Evolutionary conservation across 2,113 vertebrate species (phyloP), one percentile per base, ranked within the genome.

Genomic region (Vimba vimba): DNA sequence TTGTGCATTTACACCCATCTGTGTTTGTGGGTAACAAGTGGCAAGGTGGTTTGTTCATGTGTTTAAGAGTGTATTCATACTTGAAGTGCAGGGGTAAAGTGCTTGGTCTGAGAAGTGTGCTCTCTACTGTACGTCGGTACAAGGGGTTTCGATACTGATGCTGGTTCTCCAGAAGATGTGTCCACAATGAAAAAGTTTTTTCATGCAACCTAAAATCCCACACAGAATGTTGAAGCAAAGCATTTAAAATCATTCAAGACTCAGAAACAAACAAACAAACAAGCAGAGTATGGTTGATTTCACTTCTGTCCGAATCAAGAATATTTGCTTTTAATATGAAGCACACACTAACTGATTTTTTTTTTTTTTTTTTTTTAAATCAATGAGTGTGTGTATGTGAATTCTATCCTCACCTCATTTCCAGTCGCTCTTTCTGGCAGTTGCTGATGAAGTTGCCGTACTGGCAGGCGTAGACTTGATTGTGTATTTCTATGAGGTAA

Each of bases 381-480:
- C 8, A 43, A 43, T 43, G 8, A 9, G 43, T 43, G 43, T 33
- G 25, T 33, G 30, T 45, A 11, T 62, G 68, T 39, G 33, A 9
- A 39, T 23, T 13, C 93, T 94, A 52, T 33, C 13, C 94, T 94
- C 83, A 97, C 96, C 91, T 94, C 75, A 96, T 88, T 17, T 96
- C 94, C 75, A 95, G 91, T 3, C 94, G 86, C 60, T 97, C 94
- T 89, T 91, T 96, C 60, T 96, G 94, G 76, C 95, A 96, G 89
- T 95, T 96, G n/a, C 96, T 95, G 30, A 96, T 92, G 89, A 97
- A 97, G 89, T 96, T 97, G 27, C 96, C 96, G 77, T 96, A 96
- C 90, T 97, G 96, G 86, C 95, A 97, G 80, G 95, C 95, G 60
- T 93, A 96, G 9, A 96, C 90, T 0, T 96, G 95, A 85, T 96